A percentile compares a stretch with the other conserved stretches of the same genome.
Evolutionary conservation across 2,797 vertebrate genomes (phyloP).

Genomic region (Bryconaethiops microstoma): DNA sequence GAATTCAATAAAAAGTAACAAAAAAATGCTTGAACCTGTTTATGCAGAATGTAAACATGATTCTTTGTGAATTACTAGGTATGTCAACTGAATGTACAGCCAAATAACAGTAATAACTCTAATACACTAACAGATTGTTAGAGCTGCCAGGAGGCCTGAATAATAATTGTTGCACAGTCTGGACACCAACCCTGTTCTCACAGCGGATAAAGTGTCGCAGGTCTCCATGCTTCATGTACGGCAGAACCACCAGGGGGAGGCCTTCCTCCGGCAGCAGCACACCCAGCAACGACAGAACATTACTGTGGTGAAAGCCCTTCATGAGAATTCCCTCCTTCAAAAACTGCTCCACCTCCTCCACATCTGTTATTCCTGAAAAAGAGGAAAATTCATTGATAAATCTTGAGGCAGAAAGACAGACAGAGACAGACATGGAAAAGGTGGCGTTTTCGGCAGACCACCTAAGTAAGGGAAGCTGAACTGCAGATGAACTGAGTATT

Average conservation of each 20-base stretch:
- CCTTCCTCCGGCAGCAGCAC: slow-evolving; percentile 87
- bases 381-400: slow-evolving; percentile 24
- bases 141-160: background rate
- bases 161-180: background rate
- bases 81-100: background rate
- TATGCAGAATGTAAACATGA: background rate
- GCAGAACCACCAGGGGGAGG: slow-evolving; percentile 91
- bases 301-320: slow-evolving; percentile 92
- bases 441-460: too few species aligned
- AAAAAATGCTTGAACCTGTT: background rate
- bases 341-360: slow-evolving; percentile 96
- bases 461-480: too few species aligned
- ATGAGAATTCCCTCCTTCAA: slow-evolving; percentile 94
- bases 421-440: too few species aligned
- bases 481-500: too few species aligned
- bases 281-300: slow-evolving; percentile 92
- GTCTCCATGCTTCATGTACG: slow-evolving; percentile 96
- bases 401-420: background rate
- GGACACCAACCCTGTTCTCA: slow-evolving; percentile 82
- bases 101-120: background rate
- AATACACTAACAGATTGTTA: background rate
- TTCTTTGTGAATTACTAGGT: background rate
- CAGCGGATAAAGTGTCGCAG: slow-evolving; percentile 92
- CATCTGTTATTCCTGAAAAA: slow-evolving; percentile 90
- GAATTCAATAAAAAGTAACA: slow-evolving; percentile 59